These are phyloP conservation scores for Anarrhichthys ocellatus DNA, from an alignment of 2,113 vertebrate species.

Conservation along the genomic window DNA sequence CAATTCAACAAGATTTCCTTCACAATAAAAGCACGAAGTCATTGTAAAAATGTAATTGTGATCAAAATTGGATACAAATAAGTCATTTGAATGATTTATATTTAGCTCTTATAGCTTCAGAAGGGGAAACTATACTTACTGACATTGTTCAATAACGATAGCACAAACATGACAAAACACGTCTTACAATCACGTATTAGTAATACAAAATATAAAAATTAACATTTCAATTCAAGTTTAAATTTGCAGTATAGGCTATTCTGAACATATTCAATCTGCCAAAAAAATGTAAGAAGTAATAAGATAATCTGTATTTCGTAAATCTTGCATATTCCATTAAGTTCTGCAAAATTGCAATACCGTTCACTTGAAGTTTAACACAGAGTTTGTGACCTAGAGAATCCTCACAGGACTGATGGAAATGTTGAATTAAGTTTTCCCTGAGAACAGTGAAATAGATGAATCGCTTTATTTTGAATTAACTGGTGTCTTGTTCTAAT, in stretches of 20 bases:
- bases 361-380: constrained; percentile 16
- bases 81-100: not conserved
- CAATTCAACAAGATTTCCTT: not conserved
- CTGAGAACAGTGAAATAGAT: not conserved
- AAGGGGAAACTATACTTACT: not conserved
- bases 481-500: not conserved
- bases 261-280: constrained; percentile 61
- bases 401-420: not conserved
- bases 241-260: constrained; percentile 43
- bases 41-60: not conserved
- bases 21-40: constrained; percentile 35
- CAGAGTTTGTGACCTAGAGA: too few relatives aligned
- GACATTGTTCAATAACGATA: not conserved
- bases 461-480: not conserved
- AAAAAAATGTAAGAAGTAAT: constrained; percentile 48
- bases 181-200: constrained; percentile 13
- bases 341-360: constrained; percentile 23
- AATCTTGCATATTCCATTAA: constrained; percentile 61
- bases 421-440: not conserved
- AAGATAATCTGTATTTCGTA: constrained; percentile 58
- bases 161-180: not conserved
- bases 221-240: constrained; percentile 65
- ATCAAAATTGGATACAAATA: not conserved
- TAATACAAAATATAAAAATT: not conserved
- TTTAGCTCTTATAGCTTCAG: not conserved